Evolutionary conservation across 2,797 vertebrate species (phyloP), one percentile per base, ranked within the genome.

Genomic region (Parauchenoglanis ngamensis): DNA sequence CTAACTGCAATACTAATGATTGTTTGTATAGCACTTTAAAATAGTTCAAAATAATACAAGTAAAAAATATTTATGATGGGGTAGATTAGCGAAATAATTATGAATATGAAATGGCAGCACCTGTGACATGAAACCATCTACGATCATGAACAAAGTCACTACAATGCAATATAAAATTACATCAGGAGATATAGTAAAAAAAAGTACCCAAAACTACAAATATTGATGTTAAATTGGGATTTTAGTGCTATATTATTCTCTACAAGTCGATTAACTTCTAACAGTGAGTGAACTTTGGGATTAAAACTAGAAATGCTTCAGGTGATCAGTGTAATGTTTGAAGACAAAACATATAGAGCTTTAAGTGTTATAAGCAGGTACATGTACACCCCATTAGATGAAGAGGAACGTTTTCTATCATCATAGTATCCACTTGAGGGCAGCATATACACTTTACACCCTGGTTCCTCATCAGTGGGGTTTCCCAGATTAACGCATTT

Each of bases 351-450:
- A 15, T 44, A 13, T 7, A 56, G 52, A 21, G 52, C 23, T 61
- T 8, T n/a, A 1, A 25, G 7, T 81, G 2, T 8, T 12, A 4
- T 44, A 17, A 40, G 19, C 0, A 56, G 52, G 35, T 40, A 23
- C 0, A 59, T 1, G 2, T 49, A 0, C 56, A 61, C 35, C 23
- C 56, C 35, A 28, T n/a, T 35, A 35, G 25, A 56, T 86, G 52
- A 52, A 52, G 35, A 85, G 83, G 90, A 81, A 19, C 88, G 87
- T 94, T 92, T 75, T 86, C 21, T 90, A 28, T 87, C 0, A 75
- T 67, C 31, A 56, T 7, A 31, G 54, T 56, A 80, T 81, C 65
- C 92, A 92, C 81, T 75, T 92, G 91, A 81, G 91, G 91, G 88
- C 92, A 92, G 91, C 73, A 91, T 76, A 89, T 44, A 84, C 86